These are phyloP conservation scores for Dipodomys spectabilis DNA, from an alignment of 2,113 vertebrate species.

Conservation along the genomic window DNA sequence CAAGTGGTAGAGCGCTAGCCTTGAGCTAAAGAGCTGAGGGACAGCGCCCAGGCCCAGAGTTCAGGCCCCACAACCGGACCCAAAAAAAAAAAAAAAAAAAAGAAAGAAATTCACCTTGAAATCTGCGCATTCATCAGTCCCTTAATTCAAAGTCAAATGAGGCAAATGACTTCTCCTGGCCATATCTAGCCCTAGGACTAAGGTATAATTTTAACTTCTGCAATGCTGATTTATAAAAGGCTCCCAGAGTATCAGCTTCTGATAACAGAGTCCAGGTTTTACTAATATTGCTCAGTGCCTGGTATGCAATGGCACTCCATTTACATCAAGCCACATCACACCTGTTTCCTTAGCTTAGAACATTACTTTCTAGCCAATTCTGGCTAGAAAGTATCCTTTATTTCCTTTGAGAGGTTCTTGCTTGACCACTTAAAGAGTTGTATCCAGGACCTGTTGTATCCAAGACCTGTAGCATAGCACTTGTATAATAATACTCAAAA, in stretches of 20 bases:
- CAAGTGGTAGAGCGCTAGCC: too few species aligned
- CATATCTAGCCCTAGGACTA: not conserved
- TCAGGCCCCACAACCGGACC: too few species aligned
- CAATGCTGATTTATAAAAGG: not conserved
- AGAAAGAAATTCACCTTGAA: conserved; percentile 54
- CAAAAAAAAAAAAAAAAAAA: too few species aligned
- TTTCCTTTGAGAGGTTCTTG: conserved; percentile 27
- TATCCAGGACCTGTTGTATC: not conserved
- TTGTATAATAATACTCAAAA: conserved; percentile 14
- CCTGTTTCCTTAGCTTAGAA: conserved; percentile 32
- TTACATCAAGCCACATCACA: not conserved
- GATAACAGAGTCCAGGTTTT: not conserved
- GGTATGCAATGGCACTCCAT: not conserved
- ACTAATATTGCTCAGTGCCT: not conserved
- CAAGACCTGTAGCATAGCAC: not conserved
- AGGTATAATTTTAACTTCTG: conserved; percentile 25
- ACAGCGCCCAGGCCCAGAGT: too few species aligned
- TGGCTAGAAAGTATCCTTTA: conserved; percentile 21
- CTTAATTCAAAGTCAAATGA: conserved; percentile 20
- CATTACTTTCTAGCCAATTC: not conserved
- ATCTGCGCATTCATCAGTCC: not conserved
- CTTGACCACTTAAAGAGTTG: not conserved
- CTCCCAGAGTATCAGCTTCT: not conserved
- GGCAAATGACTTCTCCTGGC: not conserved
- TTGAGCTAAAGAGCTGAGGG: too few species aligned